A percentile compares a stretch with the other conserved stretches of the same genome.
These are phyloP conservation scores for Ceratina calcarata DNA, from an alignment of 1,140 invertebrate genomes.

Conservation along the genomic window DNA sequence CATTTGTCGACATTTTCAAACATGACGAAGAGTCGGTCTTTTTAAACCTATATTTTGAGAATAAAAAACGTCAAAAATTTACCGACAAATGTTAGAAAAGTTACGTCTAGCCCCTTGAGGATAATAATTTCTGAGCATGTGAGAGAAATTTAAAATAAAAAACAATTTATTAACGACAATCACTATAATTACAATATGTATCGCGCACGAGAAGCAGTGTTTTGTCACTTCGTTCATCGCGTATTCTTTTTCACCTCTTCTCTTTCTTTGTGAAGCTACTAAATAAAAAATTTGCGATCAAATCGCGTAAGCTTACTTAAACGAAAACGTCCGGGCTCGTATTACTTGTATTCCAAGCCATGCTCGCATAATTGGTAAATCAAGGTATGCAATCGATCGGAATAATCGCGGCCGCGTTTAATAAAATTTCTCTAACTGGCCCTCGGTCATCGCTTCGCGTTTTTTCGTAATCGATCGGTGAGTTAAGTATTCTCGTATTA, in stretches of 20 bases:
- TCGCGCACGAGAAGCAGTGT: slow-evolving; percentile 74
- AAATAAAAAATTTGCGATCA: slow-evolving; percentile 65
- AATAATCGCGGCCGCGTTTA: background rate
- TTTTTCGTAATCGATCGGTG: background rate
- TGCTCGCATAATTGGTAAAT: background rate
- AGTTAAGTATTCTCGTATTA: background rate
- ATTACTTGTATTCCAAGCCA: background rate
- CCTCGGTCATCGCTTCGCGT: background rate
- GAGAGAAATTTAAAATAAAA: slow-evolving; percentile 71
- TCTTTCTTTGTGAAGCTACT: slow-evolving; percentile 58
- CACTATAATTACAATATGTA: slow-evolving; percentile 76
- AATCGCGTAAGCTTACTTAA: slow-evolving; percentile 70
- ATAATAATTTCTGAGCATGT: background rate
- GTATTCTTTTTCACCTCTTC: slow-evolving; percentile 38
- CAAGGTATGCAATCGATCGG: too few species aligned
- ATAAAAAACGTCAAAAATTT: too few species aligned
- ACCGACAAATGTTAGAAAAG: too few species aligned
- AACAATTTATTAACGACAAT: slow-evolving; percentile 78
- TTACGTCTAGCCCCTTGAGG: too few species aligned
- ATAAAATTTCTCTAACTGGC: background rate
- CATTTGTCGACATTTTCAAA: too few species aligned
- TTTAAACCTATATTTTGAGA: too few species aligned
- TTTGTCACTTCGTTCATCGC: slow-evolving; percentile 72
- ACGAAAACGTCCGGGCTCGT: slow-evolving; percentile 60
- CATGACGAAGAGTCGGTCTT: too few species aligned